Percentiles rank a stretch among this genome's conserved stretches.
These are phyloP conservation scores for Lepidonotus clava DNA, from an alignment of 2,888 invertebrate species.

Conservation along the genomic window DNA sequence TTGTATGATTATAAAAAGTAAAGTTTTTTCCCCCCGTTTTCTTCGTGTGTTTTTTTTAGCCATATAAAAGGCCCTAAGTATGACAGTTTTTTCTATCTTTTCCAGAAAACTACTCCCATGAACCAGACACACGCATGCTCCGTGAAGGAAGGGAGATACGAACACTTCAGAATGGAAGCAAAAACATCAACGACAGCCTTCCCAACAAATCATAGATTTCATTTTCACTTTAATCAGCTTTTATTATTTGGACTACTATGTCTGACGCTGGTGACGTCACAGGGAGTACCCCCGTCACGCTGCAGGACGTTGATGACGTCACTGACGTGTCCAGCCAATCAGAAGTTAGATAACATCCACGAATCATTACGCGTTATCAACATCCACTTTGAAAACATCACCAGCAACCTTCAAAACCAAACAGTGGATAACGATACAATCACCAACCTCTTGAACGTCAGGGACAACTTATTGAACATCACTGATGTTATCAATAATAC, in stretches of 20 bases:
- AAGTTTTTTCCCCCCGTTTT: too few species aligned
- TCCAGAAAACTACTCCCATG: too few species aligned
- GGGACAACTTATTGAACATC: background rate
- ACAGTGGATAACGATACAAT: background rate
- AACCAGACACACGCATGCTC: too few species aligned
- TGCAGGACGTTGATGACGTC: constrained; percentile 32
- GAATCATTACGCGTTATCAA: background rate
- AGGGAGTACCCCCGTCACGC: background rate
- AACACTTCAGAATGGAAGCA: too few species aligned
- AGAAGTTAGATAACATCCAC: constrained; percentile 11
- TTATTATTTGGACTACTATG: background rate
- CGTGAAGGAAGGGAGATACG: too few species aligned
- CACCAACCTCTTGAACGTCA: background rate
- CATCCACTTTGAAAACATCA: background rate
- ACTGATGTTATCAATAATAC: background rate
- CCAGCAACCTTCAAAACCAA: background rate
- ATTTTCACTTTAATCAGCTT: too few species aligned
- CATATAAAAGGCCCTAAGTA: too few species aligned
- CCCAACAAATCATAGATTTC: background rate
- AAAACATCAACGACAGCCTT: too few species aligned
- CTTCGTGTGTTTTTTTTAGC: too few species aligned
- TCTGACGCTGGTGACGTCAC: background rate
- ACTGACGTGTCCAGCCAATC: constrained; percentile 29
- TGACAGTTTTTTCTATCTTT: too few species aligned
- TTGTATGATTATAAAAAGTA: too few species aligned